Conservation (phyloP, 2,888 invertebrate genomes). For the Polydrusus cervinus region DNA sequence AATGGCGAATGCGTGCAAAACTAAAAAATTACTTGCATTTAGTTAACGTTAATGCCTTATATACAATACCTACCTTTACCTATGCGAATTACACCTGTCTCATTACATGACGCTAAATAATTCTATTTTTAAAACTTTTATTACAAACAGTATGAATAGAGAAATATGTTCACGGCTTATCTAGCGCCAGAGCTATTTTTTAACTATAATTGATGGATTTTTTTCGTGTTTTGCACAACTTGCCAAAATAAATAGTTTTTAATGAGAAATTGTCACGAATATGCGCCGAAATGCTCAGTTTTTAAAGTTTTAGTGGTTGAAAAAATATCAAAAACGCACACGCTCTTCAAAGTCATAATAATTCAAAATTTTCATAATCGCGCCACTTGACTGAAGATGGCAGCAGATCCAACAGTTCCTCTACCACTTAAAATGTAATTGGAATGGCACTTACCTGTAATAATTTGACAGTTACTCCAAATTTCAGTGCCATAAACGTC, state of each 20-base stretch:
- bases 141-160: neutral
- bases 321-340: neutral
- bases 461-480: slow-evolving; percentile 29
- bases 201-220: slow-evolving; percentile 5
- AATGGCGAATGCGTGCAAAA: too few relatives aligned
- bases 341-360: neutral
- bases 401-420: slow-evolving; percentile 14
- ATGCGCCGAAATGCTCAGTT: neutral
- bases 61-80: too few relatives aligned
- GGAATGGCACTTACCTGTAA: slow-evolving; percentile 4
- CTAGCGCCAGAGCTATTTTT: slow-evolving; percentile 8
- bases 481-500: slow-evolving; percentile 39
- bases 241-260: slow-evolving; percentile 11
- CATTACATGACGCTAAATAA: neutral
- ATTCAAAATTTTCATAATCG: neutral
- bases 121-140: slow-evolving; percentile 25
- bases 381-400: slow-evolving; percentile 33
- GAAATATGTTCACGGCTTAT: slow-evolving; percentile 4
- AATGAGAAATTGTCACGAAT: neutral
- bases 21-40: too few relatives aligned
- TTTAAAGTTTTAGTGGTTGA: neutral
- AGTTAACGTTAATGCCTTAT: too few relatives aligned
- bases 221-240: neutral
- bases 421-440: slow-evolving; percentile 9
- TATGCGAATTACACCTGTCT: neutral